phyloP scores from a whole-genome alignment of 2,888 invertebrate species.

The Gibbula magus region DNA sequence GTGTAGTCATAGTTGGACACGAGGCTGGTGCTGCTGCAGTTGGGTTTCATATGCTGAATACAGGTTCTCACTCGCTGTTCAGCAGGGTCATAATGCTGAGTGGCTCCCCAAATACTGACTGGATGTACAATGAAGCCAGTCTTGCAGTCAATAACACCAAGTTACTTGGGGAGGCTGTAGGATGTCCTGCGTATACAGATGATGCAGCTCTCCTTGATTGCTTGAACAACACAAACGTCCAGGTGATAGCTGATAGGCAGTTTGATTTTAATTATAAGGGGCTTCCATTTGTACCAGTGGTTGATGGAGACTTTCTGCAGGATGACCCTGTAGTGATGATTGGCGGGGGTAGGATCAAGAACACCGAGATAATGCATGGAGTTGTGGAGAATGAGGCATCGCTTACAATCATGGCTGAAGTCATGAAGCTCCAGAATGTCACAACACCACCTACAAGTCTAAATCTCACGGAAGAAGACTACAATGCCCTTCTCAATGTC shows the following conservation, averaged over 20 bases:
- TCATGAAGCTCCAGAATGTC: background rate
- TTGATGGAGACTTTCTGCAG: background rate
- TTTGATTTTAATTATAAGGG: background rate
- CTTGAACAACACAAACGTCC: background rate
- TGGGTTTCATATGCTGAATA: conserved; percentile 59
- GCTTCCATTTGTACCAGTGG: background rate
- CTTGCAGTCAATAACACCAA: background rate
- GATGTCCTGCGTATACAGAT: background rate
- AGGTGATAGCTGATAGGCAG: background rate
- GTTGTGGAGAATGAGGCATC: background rate
- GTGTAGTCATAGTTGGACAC: conserved; percentile 65
- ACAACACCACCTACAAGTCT: background rate
- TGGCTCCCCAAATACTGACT: conserved; percentile 50
- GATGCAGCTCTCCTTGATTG: background rate
- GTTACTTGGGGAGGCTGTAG: background rate
- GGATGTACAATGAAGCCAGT: conserved; percentile 37
- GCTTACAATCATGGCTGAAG: background rate
- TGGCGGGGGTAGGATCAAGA: background rate
- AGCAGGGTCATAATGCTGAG: conserved; percentile 64
- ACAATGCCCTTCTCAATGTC: background rate
- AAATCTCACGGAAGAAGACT: background rate
- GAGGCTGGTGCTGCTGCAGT: conserved; percentile 64
- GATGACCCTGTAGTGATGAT: background rate
- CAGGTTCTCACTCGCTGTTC: conserved; percentile 53
- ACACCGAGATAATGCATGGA: background rate